A percentile compares a stretch with the other conserved stretches of the same genome.
phyloP scores from a whole-genome alignment of 2,888 invertebrate genomes.

The Stenodema calcarata region DNA sequence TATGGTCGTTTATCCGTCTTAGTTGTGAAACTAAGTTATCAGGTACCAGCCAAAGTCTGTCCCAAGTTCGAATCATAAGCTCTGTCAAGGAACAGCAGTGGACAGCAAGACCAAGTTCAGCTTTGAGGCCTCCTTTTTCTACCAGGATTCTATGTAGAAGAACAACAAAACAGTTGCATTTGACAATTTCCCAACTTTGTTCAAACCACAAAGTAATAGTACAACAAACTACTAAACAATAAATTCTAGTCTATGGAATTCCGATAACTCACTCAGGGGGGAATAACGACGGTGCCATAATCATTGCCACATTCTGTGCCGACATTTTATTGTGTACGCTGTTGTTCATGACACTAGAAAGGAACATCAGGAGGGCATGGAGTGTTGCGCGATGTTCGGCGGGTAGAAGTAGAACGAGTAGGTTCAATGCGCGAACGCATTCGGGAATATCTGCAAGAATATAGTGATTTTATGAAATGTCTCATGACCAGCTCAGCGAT shows the following conservation, averaged over 20 bases:
- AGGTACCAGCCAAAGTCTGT: conserved; percentile 82
- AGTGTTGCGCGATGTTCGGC: conserved; percentile 84
- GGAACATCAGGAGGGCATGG: conserved; percentile 78
- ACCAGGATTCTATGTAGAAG: conserved; percentile 61
- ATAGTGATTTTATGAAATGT: too few relatives aligned
- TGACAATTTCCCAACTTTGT: background rate
- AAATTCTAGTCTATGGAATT: background rate
- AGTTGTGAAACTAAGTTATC: conserved; percentile 73
- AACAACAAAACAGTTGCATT: too few relatives aligned
- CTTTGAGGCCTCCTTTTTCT: conserved; percentile 72
- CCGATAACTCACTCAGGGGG: conserved; percentile 71
- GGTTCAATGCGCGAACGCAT: conserved; percentile 69
- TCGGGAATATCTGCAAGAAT: conserved; percentile 67
- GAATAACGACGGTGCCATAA: conserved; percentile 92
- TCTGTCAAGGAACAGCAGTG: conserved; percentile 87
- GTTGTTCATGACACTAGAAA: conserved; percentile 74
- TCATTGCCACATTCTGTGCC: conserved; percentile 90
- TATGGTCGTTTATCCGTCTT: conserved; percentile 63
- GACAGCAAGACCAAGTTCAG: conserved; percentile 84
- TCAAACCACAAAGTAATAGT: too few relatives aligned
- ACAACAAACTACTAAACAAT: too few relatives aligned
- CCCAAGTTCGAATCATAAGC: conserved; percentile 78
- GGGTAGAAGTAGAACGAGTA: conserved; percentile 82
- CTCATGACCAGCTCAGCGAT: too few relatives aligned
- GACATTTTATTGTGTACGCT: conserved; percentile 85